Evolutionary conservation across 2,113 vertebrate genomes (phyloP), one percentile per base, ranked within the genome.

Genomic region (Thunnus maccoyii): DNA sequence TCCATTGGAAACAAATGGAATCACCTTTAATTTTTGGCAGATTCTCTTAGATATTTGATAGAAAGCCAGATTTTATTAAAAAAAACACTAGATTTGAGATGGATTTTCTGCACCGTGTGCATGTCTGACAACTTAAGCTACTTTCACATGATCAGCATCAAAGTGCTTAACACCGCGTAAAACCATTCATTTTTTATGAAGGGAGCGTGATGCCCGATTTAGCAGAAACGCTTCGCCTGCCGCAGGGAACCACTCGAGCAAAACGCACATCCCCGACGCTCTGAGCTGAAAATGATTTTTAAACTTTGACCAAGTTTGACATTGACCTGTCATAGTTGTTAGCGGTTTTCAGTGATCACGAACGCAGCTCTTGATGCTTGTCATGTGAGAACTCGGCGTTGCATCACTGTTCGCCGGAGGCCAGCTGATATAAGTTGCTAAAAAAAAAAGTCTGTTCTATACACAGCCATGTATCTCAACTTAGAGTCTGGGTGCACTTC

Each of bases 91-190:
- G 60, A 18, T 58, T 44, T 14, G 13, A 46, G 54, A 15, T 22
- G 72, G 46, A 30, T 87, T 69, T 64, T 50, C 62, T 56, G 55
- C 55, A 52, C 6, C 15, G 41, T 54, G 27, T 30, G 61, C 55
- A 9, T 50, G 65, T 57, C 61, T 67, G 71, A 83, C 60, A 57
- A 55, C 58, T 77, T 73, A 12, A 86, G 52, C 80, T 57, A 46
- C 68, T 87, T 80, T 63, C 77, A 65, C 62, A 60, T 62, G 75
- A 75, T 71, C 27, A 48, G 54, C 70, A 64, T 80, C 67, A 72
- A 80, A 67, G 71, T 14, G 52, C 67, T 54, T 50, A 80, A 86
- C 30, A 0, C 65, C 0, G 2, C 8, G 17, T 60, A 61, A 65
- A 76, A 64, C 18, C 50, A 51, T 76, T 72, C 10, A 50, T 78